Base-by-base conservation (phyloP, 2,113 vertebrate species). In the Otocyon megalotis region DNA sequence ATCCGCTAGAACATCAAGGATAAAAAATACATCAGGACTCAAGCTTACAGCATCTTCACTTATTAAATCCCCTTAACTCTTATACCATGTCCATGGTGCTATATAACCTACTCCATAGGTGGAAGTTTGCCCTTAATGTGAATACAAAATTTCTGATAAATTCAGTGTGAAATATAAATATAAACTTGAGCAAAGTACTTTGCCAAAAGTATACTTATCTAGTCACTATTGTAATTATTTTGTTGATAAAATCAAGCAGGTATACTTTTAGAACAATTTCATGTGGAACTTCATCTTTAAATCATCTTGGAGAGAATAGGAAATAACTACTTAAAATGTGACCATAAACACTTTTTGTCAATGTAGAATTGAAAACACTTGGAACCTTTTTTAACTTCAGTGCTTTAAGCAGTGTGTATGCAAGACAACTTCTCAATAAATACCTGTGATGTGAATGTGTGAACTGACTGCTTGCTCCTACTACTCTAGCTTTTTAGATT, bases 281-380 rank as follows among this genome's bases (percentile, higher is more conserved):
- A 60, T 30, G 7, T 53, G 3, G 30, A 86, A 63, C 15, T 85
- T 96, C 53, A 94, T 85, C 30, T 88, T 94, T 63, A 89, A 91
- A 54, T 60, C 58, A 35, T 30, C 10, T 48, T 93, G 24, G 24
- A 96, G 4, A 58, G 30, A 96, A 79, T 62, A 77, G 53, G 19
- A 89, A 95, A 83, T 32, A 74, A 43, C 11, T 81, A 80, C 12
- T 82, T 95, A 62, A 93, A 96, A 63, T 48, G 24, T 62, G 28
- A 85, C 14, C 7, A 83, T 83, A 90, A 90, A 65, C 32, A 94
- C 7, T 65, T 26, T 94, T 92, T 32, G 13, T 85, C 53, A 86
- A 32, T 37, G 12, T 35, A 72, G 72, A 92, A 48, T 26, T 72
- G 67, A 88, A 53, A 93, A 88, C 10, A 90, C 43, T 54, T 71